Conservation (phyloP, 2,797 vertebrate species). For the Artibeus lituratus region DNA sequence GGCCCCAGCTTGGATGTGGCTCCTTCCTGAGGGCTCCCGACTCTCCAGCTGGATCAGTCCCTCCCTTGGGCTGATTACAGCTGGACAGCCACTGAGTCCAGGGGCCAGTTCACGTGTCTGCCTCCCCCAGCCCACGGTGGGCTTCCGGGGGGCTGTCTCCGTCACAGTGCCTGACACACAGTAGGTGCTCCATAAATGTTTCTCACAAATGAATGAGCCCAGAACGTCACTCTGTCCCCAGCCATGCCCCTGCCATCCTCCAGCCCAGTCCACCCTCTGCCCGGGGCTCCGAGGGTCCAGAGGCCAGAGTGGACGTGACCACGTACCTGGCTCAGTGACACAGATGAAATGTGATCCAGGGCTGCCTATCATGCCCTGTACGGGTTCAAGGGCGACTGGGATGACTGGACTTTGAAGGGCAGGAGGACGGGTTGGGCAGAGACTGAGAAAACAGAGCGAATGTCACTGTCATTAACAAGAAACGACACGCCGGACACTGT, state of each 20-base stretch:
- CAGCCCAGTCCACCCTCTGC: not conserved
- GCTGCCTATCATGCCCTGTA: not conserved
- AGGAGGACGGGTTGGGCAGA: not conserved
- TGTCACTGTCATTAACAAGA: not conserved
- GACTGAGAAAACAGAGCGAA: not conserved
- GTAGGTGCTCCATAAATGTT: not conserved
- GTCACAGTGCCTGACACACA: not conserved
- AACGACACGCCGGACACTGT: not conserved
- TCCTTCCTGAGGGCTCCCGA: not conserved
- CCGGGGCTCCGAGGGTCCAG: not conserved
- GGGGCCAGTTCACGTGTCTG: not conserved
- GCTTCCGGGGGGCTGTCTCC: not conserved
- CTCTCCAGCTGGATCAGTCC: not conserved
- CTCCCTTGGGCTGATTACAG: not conserved
- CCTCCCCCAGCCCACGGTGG: rapidly evolving
- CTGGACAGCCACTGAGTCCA: rapidly evolving
- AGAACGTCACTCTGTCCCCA: not conserved
- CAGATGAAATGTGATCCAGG: not conserved
- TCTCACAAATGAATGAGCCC: not conserved
- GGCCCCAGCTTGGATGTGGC: not conserved
- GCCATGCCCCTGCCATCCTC: not conserved
- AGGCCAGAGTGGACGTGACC: not conserved
- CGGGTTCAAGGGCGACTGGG: not conserved
- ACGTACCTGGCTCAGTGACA: not conserved
- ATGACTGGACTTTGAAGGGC: not conserved